phyloP scores from a whole-genome alignment of 1,140 invertebrate species.

The Drosophila gunungcola region DNA sequence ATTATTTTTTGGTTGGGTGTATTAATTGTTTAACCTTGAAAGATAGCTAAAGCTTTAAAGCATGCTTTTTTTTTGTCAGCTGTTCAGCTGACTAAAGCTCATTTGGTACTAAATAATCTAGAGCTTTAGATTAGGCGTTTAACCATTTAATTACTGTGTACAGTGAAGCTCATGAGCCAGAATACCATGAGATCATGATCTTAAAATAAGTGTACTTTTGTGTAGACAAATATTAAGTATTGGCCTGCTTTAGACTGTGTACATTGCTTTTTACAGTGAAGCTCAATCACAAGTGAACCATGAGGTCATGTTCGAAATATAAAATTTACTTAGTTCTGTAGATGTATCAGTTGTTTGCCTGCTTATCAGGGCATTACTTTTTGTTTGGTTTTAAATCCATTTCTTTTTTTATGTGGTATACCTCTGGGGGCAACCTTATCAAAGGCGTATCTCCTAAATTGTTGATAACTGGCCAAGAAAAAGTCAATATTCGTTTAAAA shows the following conservation, averaged over 20 bases:
- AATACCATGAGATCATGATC: constrained; percentile 11
- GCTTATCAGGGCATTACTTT: neutral
- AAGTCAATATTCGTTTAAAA: neutral
- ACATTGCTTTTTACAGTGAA: constrained; percentile 26
- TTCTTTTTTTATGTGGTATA: neutral
- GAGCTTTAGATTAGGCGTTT: constrained; percentile 34
- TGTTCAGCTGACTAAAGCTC: constrained; percentile 17
- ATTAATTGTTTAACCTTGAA: constrained; percentile 30
- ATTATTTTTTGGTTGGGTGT: constrained; percentile 12
- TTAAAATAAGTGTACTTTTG: neutral
- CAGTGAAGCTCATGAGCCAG: constrained; percentile 5
- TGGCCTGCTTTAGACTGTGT: neutral
- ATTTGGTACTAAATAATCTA: constrained; percentile 24
- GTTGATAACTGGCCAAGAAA: neutral
- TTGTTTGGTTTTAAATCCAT: neutral
- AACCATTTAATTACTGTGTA: constrained; percentile 6
- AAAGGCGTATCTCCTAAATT: too few relatives aligned
- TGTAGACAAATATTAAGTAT: neutral
- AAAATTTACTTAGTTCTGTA: neutral
- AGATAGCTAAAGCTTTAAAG: constrained; percentile 17
- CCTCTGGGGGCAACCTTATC: constrained; percentile 12
- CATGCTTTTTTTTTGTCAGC: constrained; percentile 26
- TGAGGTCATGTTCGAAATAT: constrained; percentile 18
- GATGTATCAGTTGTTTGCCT: neutral
- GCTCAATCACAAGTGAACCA: neutral